Base-by-base conservation (phyloP, 2,113 vertebrate species). In the Todiramphus chloris region DNA sequence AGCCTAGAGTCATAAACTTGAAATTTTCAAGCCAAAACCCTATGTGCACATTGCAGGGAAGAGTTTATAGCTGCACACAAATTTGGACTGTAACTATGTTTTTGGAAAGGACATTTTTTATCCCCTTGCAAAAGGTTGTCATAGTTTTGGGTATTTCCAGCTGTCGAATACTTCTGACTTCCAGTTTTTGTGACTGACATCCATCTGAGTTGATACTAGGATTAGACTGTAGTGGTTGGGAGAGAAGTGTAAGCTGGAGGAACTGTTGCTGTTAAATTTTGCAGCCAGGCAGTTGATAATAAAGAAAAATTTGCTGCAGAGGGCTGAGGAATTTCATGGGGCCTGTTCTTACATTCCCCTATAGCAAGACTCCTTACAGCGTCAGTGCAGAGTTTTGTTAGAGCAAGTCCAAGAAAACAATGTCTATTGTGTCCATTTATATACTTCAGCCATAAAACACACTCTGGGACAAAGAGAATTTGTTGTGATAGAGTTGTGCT, bases 401-500 rank as follows among this genome's bases (percentile, higher is more conserved):
- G 77, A 93, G 60, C 37, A 43, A 90, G 48, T 17, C 75, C 73
- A 81, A 64, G 77, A 73, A 86, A 72, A 91, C 83, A 67, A 78
- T 27, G 31, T 75, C 93, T 14, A 39, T 93, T 93, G 72, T 94
- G 88, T 89, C 64, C 81, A 60, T 68, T 94, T 83, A 16, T 85
- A 19, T 80, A 88, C 62, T 80, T 77, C 66, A 83, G 59, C 74
- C 89, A 80, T 94, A 93, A 90, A 94, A 51, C 87, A 83, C 21
- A 2, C 74, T 55, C 59, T 11, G n/a, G 77, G 75, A 94, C 60
- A 80, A 91, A 96, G 93, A 89, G 78, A 94, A 93, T 96, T 94
- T 93, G 94, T 95, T 97, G 95, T 96, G 95, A 91, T 96, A 67
- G n/a, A 50, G 46, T 91, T 51, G 67, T 35, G 66, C 72, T 95